Evolutionary conservation across 2,888 invertebrate genomes (phyloP).

Genomic region (Notocelia uddmanniana): DNA sequence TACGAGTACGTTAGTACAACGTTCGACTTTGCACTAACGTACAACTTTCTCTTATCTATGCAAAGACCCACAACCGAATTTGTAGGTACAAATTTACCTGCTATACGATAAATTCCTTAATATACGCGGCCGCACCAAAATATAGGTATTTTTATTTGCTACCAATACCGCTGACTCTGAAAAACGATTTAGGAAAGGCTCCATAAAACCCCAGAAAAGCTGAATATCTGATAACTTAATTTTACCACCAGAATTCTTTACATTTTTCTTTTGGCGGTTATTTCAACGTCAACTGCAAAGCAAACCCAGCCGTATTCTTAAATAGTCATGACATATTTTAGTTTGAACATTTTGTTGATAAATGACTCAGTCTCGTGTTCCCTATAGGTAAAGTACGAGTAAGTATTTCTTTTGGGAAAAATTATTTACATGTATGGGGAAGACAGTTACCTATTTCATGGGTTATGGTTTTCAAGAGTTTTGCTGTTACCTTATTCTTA

Average conservation of each 20-base stretch:
- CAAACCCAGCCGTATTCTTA: neutral
- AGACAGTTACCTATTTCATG: conserved; percentile 23
- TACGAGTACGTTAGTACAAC: too few relatives aligned
- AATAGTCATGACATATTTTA: neutral
- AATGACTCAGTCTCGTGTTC: conserved; percentile 4
- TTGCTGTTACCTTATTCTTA: neutral
- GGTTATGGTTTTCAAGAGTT: conserved; percentile 4
- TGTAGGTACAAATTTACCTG: neutral
- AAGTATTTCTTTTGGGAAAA: conserved; percentile 23
- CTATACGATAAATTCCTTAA: neutral
- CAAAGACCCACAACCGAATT: neutral
- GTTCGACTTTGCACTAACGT: too few relatives aligned
- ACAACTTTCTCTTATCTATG: neutral
- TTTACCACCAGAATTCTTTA: conserved; percentile 33
- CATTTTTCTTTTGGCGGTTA: conserved; percentile 5
- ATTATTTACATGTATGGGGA: neutral
- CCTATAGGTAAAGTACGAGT: conserved; percentile 2
- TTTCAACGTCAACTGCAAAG: neutral
- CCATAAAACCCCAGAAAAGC: conserved; percentile 5
- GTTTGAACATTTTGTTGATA: neutral
- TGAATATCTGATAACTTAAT: conserved; percentile 41
- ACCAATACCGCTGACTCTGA: conserved; percentile 16
- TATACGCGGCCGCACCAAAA: neutral
- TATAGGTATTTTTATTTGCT: conserved; percentile 12
- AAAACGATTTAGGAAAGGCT: conserved; percentile 20